These are phyloP conservation scores for Heliconius himera DNA, from an alignment of 1,140 invertebrate genomes.

Conservation along the genomic window DNA sequence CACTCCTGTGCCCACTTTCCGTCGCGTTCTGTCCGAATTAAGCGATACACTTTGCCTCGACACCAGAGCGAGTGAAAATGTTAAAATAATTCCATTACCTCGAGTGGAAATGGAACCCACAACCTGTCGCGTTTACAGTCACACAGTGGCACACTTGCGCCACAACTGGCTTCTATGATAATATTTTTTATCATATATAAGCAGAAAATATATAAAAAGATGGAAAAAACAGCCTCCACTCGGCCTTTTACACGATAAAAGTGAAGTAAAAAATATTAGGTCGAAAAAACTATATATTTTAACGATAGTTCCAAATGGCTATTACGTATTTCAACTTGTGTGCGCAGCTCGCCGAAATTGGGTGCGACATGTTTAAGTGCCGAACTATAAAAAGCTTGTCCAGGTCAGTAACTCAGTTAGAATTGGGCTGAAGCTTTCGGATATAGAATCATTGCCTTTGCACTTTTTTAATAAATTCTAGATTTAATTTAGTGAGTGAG, in stretches of 20 bases:
- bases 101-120: too few species aligned
- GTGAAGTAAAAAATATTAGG: conserved; percentile 9
- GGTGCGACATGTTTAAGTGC: conserved; percentile 47
- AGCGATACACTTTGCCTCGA: too few species aligned
- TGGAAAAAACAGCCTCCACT: background rate
- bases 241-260: background rate
- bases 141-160: accelerated
- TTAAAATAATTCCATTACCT: too few species aligned
- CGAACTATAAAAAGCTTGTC: conserved; percentile 60
- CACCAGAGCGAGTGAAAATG: too few species aligned
- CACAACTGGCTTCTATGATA: background rate
- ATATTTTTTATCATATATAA: background rate
- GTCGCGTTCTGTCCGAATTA: too few species aligned
- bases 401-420: conserved; percentile 56
- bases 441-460: conserved; percentile 46
- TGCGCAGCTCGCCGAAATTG: conserved; percentile 34
- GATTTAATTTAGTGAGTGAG: background rate
- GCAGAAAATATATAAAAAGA: background rate
- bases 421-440: conserved; percentile 30
- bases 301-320: conserved; percentile 27
- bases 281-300: conserved; percentile 18
- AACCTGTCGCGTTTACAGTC: too few species aligned
- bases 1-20: too few species aligned
- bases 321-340: conserved; percentile 32
- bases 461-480: conserved; percentile 15